Percentiles rank a stretch among this genome's conserved stretches.
Evolutionary conservation across 1,140 invertebrate species (phyloP).

Genomic region (Saccostrea cuccullata): DNA sequence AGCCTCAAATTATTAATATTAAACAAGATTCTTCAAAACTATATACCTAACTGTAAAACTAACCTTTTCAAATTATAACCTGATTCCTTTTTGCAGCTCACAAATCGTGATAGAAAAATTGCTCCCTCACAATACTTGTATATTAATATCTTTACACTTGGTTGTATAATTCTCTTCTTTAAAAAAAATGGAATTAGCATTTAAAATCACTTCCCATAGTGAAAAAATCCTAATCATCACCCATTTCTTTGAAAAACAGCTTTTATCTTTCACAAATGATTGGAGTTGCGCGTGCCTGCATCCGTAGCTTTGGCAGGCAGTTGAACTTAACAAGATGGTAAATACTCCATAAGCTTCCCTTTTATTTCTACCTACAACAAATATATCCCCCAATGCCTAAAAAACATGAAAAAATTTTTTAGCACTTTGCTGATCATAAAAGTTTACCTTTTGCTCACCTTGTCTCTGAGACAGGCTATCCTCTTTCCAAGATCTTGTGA

Average conservation of each 20-base stretch:
- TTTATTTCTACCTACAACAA: neutral
- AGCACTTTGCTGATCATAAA: neutral
- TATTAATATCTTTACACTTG: neutral
- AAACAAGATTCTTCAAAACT: neutral
- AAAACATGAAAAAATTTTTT: neutral
- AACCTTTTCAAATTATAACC: neutral
- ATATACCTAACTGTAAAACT: neutral
- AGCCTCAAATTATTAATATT: neutral
- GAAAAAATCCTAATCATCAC: conserved; percentile 25
- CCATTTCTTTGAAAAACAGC: conserved; percentile 31
- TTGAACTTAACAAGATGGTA: neutral
- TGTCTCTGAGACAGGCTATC: neutral
- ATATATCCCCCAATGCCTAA: neutral
- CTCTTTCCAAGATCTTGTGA: neutral
- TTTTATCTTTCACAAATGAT: conserved; percentile 32
- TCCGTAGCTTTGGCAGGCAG: conserved; percentile 8
- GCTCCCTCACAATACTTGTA: conserved; percentile 17
- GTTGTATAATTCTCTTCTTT: neutral
- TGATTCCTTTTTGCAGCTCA: neutral
- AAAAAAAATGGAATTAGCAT: conserved; percentile 26
- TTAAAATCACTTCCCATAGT: conserved; percentile 19
- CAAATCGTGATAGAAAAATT: neutral
- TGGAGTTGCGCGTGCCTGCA: conserved; percentile 2
- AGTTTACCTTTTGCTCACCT: neutral
- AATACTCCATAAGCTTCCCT: neutral